These are phyloP conservation scores for Heterocephalus glaber DNA, from an alignment of 2,113 vertebrate species.

Conservation along the genomic window DNA sequence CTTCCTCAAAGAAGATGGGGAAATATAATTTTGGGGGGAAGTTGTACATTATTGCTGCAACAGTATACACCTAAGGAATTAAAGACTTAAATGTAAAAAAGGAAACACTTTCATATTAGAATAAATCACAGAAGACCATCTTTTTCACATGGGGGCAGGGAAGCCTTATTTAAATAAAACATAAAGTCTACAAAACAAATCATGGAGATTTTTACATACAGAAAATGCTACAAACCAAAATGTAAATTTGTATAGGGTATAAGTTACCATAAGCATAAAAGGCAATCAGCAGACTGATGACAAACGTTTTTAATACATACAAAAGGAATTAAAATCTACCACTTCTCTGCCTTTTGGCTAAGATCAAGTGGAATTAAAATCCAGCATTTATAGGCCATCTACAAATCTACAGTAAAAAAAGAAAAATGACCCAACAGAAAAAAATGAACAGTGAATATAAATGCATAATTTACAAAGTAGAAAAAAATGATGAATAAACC, in stretches of 20 bases:
- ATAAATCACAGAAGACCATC: not conserved
- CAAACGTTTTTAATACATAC: slow-evolving; percentile 1
- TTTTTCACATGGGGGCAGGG: not conserved
- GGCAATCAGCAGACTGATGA: not conserved
- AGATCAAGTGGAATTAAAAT: not conserved
- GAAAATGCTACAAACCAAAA: slow-evolving; percentile 18
- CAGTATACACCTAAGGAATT: not conserved
- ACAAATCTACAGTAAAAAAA: not conserved
- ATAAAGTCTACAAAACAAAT: not conserved
- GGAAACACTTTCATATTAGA: not conserved
- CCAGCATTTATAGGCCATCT: not conserved
- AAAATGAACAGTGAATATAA: not conserved
- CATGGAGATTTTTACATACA: not conserved
- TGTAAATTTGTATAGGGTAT: not conserved
- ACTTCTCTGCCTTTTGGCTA: not conserved
- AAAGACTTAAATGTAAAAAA: not conserved
- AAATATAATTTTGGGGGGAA: not conserved
- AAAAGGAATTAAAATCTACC: not conserved
- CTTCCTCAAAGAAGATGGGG: not conserved
- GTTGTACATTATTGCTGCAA: not conserved
- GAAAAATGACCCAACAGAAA: not conserved
- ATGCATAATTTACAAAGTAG: not conserved
- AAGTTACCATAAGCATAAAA: not conserved
- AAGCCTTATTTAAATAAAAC: not conserved
- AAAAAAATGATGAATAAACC: not conserved